A percentile compares a stretch with the other conserved stretches of the same genome.
These are phyloP conservation scores for Cryptus armator DNA, from an alignment of 2,888 invertebrate genomes.

Conservation along the genomic window DNA sequence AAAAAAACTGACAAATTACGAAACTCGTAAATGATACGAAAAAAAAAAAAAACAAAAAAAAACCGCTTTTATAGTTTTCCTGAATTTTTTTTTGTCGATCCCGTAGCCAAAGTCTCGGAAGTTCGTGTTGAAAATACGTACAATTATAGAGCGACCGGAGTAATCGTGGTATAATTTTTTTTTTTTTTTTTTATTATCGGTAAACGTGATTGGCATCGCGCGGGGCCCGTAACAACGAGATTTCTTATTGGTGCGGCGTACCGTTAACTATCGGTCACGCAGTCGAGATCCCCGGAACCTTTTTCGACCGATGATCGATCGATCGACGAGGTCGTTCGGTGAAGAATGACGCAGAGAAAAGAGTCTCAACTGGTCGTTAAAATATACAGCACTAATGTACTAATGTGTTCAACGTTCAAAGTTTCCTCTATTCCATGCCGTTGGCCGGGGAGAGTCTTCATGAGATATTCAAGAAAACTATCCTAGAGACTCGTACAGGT, in stretches of 20 bases:
- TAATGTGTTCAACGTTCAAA: constrained; percentile 25
- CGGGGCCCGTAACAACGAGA: background rate
- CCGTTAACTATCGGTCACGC: constrained; percentile 9
- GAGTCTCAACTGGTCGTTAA: background rate
- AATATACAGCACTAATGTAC: background rate
- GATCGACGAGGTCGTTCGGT: constrained; percentile 53
- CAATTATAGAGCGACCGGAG: background rate
- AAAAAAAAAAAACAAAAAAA: background rate
- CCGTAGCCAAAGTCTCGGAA: background rate
- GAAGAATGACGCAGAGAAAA: constrained; percentile 56
- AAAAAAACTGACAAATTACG: constrained; percentile 29
- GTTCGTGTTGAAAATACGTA: background rate
- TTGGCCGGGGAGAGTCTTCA: constrained; percentile 32
- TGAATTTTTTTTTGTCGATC: background rate
- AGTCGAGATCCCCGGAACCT: constrained; percentile 2
- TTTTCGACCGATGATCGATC: constrained; percentile 57
- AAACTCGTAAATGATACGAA: constrained; percentile 9
- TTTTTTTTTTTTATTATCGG: background rate
- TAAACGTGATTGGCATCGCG: constrained; percentile 10
- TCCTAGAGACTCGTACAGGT: constrained; percentile 1
- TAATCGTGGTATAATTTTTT: background rate
- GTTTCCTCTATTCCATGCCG: constrained; percentile 19
- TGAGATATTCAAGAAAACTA: constrained; percentile 52
- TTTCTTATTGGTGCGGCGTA: background rate
- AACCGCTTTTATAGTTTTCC: background rate